phyloP scores from a whole-genome alignment of 2,888 invertebrate species.

The Agriotes lineatus region DNA sequence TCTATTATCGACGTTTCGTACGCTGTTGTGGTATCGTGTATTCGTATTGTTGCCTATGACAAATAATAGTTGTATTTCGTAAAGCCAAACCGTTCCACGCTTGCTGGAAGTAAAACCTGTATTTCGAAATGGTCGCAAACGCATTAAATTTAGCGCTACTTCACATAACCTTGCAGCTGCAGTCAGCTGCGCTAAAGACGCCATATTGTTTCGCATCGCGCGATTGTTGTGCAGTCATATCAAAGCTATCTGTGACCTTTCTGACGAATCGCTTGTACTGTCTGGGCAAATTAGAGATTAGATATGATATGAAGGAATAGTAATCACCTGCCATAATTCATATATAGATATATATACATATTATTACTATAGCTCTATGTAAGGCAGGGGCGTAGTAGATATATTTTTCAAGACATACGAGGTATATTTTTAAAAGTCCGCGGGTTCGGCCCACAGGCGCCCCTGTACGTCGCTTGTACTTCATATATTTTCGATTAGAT shows the following conservation, averaged over 20 bases:
- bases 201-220: constrained; percentile 33
- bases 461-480: constrained; percentile 47
- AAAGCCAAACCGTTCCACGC: constrained; percentile 9
- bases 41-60: constrained; percentile 45
- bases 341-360: constrained; percentile 25
- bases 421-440: constrained; percentile 37
- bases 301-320: constrained; percentile 41
- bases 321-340: constrained; percentile 46
- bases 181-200: constrained; percentile 34
- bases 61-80: constrained; percentile 26
- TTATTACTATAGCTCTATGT: constrained; percentile 34
- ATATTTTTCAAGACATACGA: constrained; percentile 34
- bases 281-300: constrained; percentile 47
- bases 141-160: constrained; percentile 37
- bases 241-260: constrained; percentile 43
- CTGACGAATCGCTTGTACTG: constrained; percentile 32
- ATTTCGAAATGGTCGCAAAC: background rate
- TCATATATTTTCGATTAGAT: constrained; percentile 43
- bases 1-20: constrained; percentile 35
- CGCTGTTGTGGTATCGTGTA: constrained; percentile 38
- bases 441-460: constrained; percentile 34
- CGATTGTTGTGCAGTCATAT: constrained; percentile 35
- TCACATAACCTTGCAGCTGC: constrained; percentile 41
- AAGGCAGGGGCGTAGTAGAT: constrained; percentile 35
- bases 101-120: constrained; percentile 4